Evolutionary conservation across 1,140 invertebrate species (phyloP), one percentile per base, ranked within the genome.

Genomic region (Lasioglossum baleicum): DNA sequence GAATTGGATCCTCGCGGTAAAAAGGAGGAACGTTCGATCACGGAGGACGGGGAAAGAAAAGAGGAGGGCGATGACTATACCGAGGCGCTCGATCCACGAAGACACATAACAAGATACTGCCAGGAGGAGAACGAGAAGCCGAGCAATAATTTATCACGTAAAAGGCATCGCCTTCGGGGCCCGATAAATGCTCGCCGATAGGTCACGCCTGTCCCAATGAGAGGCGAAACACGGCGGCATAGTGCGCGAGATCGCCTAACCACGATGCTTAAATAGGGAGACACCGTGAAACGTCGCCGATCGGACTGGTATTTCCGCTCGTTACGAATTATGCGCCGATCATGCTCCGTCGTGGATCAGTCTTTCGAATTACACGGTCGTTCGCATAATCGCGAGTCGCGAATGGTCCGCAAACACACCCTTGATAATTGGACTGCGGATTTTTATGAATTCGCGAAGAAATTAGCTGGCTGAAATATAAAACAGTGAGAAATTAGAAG

Each of bases 101-200:
- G 2, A 74, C 79, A 58, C 76, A 74, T 84, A 84, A 84, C 65
- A 71, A 85, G 83, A 84, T 74, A 84, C 51, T 75, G 74, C 68
- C 69, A 74, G 48, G 76, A 73, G 69, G 83, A 70, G 69, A 71
- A 74, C 63, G 72, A 85, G 74, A 70, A 80, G 58, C 35, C 11
- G 70, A 31, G 84, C 76, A 86, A 86, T 86, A 86, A 86, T 86
- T 86, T 86, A 86, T 86, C 85, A 61, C 83, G 84, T 86, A 86
- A 86, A 86, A 86, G 85, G 85, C 73, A 86, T 86, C 73, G 83
- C 85, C 84, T 81, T 70, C 75, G 84, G 84, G 84, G 73, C 70
- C 64, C 69, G 70, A 81, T 80, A 81, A 86, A 83, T 81, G 81
- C 74, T 80, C 84, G 64, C 80, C 84, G 80, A 83, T 86, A 86